A percentile compares a stretch with the other conserved stretches of the same genome.
Evolutionary conservation across 2,113 vertebrate species (phyloP).

Genomic region (Chionodraco myersi): DNA sequence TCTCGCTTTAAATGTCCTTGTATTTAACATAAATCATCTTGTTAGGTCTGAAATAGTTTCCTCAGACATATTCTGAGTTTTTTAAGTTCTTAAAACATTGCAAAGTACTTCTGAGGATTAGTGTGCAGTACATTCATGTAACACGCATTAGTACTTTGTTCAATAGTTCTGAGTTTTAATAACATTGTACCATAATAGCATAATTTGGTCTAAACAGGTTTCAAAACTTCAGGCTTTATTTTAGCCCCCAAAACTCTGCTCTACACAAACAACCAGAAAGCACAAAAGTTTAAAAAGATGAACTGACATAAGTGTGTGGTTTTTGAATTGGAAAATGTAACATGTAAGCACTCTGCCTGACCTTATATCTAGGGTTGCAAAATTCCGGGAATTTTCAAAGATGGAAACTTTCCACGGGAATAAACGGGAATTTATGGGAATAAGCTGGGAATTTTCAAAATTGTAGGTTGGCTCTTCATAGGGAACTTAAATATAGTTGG

Average conservation of each 20-base stretch:
- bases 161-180: neutral
- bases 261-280: neutral
- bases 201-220: neutral
- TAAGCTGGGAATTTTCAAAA: no score
- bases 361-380: neutral
- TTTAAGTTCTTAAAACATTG: neutral
- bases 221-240: neutral
- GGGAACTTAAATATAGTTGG: no score
- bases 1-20: neutral
- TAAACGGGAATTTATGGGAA: no score
- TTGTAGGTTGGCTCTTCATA: no score
- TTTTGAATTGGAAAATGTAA: neutral
- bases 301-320: neutral
- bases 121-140: neutral
- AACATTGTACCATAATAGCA: neutral
- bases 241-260: neutral
- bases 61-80: neutral
- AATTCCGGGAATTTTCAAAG: no score
- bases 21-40: neutral
- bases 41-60: neutral
- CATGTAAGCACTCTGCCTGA: neutral
- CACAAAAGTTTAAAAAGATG: neutral
- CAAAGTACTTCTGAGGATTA: neutral
- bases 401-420: no score
- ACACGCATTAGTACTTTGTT: constrained; percentile 4